Evolutionary conservation across 2,888 invertebrate genomes (phyloP).

Genomic region (Cetonia aurata): DNA sequence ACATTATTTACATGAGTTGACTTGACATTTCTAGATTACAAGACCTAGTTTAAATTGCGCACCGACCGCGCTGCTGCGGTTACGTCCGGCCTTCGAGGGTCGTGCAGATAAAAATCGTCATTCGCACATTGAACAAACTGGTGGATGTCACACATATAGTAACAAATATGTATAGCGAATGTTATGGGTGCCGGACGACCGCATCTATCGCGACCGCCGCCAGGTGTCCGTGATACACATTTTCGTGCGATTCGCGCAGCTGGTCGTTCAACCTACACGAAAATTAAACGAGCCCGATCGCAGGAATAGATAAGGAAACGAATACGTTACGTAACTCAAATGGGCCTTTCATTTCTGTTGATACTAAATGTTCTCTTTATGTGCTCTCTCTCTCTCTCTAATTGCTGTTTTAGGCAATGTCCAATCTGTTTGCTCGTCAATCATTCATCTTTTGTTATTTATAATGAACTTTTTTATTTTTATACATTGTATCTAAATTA

Average conservation of each 20-base stretch:
- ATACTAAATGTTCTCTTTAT: too few species aligned
- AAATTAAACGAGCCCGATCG: too few species aligned
- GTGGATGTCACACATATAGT: background rate
- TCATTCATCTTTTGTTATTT: too few species aligned
- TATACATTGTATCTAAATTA: too few species aligned
- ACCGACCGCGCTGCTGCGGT: background rate
- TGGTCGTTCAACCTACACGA: too few species aligned
- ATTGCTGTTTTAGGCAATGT: too few species aligned
- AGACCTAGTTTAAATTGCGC: conserved; percentile 32
- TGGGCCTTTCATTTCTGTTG: too few species aligned
- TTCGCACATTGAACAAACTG: background rate
- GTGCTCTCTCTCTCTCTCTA: too few species aligned
- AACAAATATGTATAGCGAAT: background rate
- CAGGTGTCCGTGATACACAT: conserved; percentile 21
- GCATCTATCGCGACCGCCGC: background rate
- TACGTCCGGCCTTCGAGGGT: conserved; percentile 24
- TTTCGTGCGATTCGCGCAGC: background rate
- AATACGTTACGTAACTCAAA: too few species aligned
- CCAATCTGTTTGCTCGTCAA: too few species aligned
- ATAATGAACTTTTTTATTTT: too few species aligned
- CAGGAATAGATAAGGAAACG: too few species aligned
- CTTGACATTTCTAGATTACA: conserved; percentile 35
- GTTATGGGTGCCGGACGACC: background rate
- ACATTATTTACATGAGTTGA: conserved; percentile 23
- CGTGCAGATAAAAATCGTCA: conserved; percentile 21